These are phyloP conservation scores for Galeruca laticollis DNA, from an alignment of 2,888 invertebrate species.

Conservation along the genomic window DNA sequence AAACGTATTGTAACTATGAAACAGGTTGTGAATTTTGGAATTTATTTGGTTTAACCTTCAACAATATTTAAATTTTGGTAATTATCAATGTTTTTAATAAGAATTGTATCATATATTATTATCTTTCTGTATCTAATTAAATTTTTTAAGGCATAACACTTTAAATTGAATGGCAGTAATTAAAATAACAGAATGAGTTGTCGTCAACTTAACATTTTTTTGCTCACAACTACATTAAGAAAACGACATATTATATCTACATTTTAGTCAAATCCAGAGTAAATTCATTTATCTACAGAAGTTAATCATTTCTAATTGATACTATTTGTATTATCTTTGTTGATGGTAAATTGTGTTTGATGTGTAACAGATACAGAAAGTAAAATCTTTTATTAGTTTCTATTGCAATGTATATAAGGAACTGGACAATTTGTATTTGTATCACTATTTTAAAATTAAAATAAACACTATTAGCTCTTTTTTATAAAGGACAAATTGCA, in stretches of 20 bases:
- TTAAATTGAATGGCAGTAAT: constrained; percentile 3
- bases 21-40: too few relatives aligned
- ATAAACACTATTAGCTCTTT: constrained; percentile 3
- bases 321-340: neutral
- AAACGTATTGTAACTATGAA: too few relatives aligned
- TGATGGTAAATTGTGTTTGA: neutral
- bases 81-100: neutral
- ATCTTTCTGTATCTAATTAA: constrained; percentile 24
- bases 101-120: neutral
- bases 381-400: constrained; percentile 23
- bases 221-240: too few relatives aligned
- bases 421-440: constrained; percentile 26
- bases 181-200: too few relatives aligned
- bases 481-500: constrained; percentile 7
- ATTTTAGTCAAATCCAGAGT: too few relatives aligned
- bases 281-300: too few relatives aligned
- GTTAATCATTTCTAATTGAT: too few relatives aligned
- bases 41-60: too few relatives aligned
- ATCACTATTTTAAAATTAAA: constrained; percentile 14
- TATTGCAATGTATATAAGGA: constrained; percentile 36
- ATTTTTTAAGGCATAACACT: neutral
- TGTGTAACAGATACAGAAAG: constrained; percentile 22
- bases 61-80: neutral
- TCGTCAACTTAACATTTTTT: too few relatives aligned
- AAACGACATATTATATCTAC: too few relatives aligned